These are phyloP conservation scores for Lochmaea crataegi DNA, from an alignment of 2,888 invertebrate genomes.

Conservation along the genomic window DNA sequence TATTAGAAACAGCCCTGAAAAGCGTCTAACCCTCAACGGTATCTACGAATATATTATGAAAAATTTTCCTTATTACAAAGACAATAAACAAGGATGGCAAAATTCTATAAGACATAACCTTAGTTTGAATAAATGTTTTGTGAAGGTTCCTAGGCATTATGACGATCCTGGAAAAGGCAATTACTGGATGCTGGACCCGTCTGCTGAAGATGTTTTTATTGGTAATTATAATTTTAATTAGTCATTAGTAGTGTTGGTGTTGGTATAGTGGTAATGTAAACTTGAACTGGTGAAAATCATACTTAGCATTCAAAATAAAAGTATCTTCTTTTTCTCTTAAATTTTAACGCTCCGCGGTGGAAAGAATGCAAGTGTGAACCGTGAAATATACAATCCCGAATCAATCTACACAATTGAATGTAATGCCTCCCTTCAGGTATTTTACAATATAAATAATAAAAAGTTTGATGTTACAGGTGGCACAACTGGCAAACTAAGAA, in stretches of 20 bases:
- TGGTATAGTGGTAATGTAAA: neutral
- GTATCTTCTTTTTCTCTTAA: no score
- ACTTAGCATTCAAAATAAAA: no score
- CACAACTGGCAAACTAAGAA: conserved; percentile 93
- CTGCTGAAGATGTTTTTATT: conserved; percentile 97
- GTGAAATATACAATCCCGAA: no score
- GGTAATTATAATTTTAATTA: conserved; percentile 16
- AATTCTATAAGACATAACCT: conserved; percentile 98
- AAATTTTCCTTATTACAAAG: conserved; percentile 97
- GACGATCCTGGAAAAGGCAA: conserved; percentile 99
- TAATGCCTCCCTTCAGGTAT: no score
- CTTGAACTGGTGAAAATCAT: neutral
- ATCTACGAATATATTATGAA: conserved; percentile 99
- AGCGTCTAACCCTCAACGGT: conserved; percentile 92
- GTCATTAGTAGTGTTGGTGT: neutral
- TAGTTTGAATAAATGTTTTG: conserved; percentile 97
- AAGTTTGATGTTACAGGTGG: conserved; percentile 71
- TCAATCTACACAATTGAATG: no score
- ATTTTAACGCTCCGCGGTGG: no score
- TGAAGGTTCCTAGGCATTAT: conserved; percentile 97
- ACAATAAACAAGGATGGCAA: conserved; percentile 99
- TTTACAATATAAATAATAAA: neutral
- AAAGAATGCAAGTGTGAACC: no score
- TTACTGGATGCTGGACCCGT: conserved; percentile 99
- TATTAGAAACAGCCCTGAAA: conserved; percentile 93